Evolutionary conservation across 2,113 vertebrate species (phyloP).

Genomic region (Saguinus midas): DNA sequence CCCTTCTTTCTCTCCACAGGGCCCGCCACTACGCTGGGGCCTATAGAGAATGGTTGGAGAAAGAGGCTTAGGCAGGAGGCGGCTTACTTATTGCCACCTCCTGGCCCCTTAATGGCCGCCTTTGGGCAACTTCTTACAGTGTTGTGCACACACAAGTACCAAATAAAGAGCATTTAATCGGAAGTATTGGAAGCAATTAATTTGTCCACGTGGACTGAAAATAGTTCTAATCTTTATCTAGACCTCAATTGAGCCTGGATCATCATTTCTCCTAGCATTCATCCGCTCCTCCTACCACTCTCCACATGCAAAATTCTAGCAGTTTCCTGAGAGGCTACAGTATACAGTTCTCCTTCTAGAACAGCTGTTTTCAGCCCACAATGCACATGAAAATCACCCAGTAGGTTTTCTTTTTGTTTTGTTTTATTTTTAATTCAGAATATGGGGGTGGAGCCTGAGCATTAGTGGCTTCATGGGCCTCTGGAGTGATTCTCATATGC

Average conservation of each 20-base stretch:
- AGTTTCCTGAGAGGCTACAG: neutral
- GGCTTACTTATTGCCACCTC: too few species aligned
- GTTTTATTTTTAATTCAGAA: neutral
- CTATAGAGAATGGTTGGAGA: conserved; percentile 85
- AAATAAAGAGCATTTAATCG: conserved; percentile 65
- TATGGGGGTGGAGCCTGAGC: neutral
- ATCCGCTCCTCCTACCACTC: neutral
- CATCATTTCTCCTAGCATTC: neutral
- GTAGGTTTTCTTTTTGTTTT: neutral
- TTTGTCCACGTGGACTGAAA: neutral
- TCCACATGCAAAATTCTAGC: neutral
- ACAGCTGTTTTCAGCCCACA: neutral
- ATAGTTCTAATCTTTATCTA: neutral
- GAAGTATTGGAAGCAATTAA: neutral
- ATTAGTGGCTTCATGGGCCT: neutral
- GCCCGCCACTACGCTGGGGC: conserved; percentile 85
- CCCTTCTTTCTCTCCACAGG: conserved; percentile 75
- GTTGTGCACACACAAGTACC: neutral
- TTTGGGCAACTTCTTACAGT: neutral
- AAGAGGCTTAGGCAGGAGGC: conserved; percentile 17
- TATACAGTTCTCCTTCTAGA: neutral
- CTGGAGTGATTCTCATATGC: neutral
- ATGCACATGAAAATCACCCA: neutral
- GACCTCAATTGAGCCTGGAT: neutral
- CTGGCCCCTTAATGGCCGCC: neutral